phyloP scores from a whole-genome alignment of 2,888 invertebrate species.

The Pedicia rivosa region DNA sequence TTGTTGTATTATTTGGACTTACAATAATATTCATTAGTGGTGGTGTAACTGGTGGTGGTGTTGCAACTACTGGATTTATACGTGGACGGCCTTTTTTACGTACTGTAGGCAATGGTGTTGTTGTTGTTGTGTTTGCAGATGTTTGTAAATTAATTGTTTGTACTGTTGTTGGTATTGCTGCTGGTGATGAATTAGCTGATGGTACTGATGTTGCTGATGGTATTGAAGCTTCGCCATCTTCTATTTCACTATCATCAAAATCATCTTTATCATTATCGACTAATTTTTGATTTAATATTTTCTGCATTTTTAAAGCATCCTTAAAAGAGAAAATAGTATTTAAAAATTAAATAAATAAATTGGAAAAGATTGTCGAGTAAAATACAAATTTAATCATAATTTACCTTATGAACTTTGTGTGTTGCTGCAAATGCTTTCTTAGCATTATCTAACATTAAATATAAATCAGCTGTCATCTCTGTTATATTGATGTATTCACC shows the following conservation, averaged over 20 bases:
- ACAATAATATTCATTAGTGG: constrained; percentile 13
- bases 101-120: constrained; percentile 3
- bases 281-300: constrained; percentile 67
- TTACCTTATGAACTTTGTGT: constrained; percentile 64
- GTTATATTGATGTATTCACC: constrained; percentile 71
- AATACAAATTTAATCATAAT: constrained; percentile 13
- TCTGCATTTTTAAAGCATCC: constrained; percentile 71
- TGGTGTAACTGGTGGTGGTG: constrained; percentile 6
- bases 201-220: constrained; percentile 6
- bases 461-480: constrained; percentile 86
- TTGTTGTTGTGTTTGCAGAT: neutral
- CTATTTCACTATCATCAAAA: constrained; percentile 15
- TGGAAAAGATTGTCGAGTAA: too few relatives aligned
- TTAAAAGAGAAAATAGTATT: constrained; percentile 18
- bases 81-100: constrained; percentile 27
- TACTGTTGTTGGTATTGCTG: constrained; percentile 2
- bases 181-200: constrained; percentile 5
- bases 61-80: constrained; percentile 10
- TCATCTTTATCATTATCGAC: constrained; percentile 25
- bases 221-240: constrained; percentile 12
- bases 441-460: constrained; percentile 94
- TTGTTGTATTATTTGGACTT: neutral
- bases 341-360: too few relatives aligned
- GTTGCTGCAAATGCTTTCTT: constrained; percentile 72
- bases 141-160: neutral